Conservation (phyloP, 2,113 vertebrate species). For the Falco punctatus region DNA sequence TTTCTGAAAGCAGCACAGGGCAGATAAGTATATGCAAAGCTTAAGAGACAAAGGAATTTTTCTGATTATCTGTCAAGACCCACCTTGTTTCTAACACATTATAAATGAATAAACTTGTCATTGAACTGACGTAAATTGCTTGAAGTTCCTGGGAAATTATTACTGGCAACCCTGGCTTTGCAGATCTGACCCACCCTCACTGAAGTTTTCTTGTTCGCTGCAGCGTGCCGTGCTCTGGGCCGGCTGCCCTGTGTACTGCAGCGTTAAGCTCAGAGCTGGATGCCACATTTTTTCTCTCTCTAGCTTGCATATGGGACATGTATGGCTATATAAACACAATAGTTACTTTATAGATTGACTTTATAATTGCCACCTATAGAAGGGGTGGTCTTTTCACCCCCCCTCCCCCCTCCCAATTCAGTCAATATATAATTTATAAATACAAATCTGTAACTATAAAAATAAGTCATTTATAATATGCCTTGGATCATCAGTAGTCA, state of each 20-base stretch:
- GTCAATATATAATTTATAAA: too few species aligned
- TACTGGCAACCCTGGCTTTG: neutral
- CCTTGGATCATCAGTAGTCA: neutral
- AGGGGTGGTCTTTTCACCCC: neutral
- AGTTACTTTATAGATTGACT: neutral
- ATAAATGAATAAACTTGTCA: conserved; percentile 41
- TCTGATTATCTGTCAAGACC: neutral
- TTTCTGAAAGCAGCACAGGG: conserved; percentile 16
- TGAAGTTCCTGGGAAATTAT: conserved; percentile 28
- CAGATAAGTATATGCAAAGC: neutral
- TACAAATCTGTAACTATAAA: too few species aligned
- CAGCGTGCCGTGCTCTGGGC: rapidly evolving
- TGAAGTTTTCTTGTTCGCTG: neutral
- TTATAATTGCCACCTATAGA: neutral
- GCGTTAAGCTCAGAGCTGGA: neutral
- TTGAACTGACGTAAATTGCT: conserved; percentile 6
- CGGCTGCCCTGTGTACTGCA: neutral
- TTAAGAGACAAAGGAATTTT: neutral
- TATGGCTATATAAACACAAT: neutral
- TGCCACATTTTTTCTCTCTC: neutral
- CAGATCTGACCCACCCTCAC: neutral
- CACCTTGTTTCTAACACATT: neutral
- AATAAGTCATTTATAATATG: neutral
- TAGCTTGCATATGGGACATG: neutral
- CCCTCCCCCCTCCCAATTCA: neutral